Evolutionary conservation across 2,888 invertebrate species (phyloP).

Genomic region (Clitarchus hookeri): DNA sequence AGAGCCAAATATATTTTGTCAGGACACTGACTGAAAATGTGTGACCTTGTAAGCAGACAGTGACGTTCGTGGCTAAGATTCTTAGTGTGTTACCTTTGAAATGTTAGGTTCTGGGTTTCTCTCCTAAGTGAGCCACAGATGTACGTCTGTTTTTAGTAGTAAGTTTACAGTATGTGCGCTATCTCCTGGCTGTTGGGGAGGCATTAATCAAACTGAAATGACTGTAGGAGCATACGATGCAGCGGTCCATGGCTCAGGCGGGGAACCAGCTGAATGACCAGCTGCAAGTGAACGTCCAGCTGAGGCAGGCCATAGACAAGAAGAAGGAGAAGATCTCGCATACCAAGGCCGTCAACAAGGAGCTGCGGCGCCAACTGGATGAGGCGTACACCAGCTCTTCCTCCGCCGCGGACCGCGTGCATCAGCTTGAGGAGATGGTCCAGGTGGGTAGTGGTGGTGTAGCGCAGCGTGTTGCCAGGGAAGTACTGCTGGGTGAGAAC

Average conservation of each 20-base stretch:
- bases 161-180: no score
- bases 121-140: no score
- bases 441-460: not conserved
- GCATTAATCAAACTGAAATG: not conserved
- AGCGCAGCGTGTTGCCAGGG: no score
- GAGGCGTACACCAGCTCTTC: slow-evolving; percentile 55
- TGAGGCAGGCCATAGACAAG: slow-evolving; percentile 45
- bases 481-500: no score
- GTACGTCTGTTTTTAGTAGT: no score
- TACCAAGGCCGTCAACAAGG: not conserved
- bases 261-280: slow-evolving; percentile 52
- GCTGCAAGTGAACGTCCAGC: slow-evolving; percentile 47
- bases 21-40: no score
- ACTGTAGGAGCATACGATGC: not conserved
- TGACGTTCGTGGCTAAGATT: no score
- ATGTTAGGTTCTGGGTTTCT: no score
- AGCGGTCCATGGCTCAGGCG: not conserved
- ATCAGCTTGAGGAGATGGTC: slow-evolving; percentile 62
- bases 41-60: no score
- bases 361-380: slow-evolving; percentile 57
- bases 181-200: no score
- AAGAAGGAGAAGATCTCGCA: slow-evolving; percentile 53
- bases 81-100: no score
- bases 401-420: slow-evolving; percentile 62
- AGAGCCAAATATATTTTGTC: no score